Percentiles rank a stretch among this genome's conserved stretches.
phyloP scores from a whole-genome alignment of 1,140 invertebrate species.

The Condylostylus longicornis region DNA sequence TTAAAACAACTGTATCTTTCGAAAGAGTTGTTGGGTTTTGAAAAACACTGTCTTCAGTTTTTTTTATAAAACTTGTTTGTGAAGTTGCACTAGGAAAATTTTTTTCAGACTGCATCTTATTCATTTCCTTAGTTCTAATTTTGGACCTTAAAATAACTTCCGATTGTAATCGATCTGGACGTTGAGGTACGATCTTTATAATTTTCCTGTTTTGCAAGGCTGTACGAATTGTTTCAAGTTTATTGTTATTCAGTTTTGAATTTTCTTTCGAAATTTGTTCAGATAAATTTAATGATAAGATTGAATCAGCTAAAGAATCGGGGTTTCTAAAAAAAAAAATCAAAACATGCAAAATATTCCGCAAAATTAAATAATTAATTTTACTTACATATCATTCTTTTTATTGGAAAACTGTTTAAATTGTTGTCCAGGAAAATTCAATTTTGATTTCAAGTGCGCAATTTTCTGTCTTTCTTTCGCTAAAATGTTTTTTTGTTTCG shows the following conservation, averaged over 20 bases:
- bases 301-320: constrained; percentile 25
- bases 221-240: constrained; percentile 16
- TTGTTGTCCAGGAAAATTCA: constrained; percentile 20
- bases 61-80: constrained; percentile 9
- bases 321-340: constrained; percentile 4
- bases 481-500: constrained; percentile 44
- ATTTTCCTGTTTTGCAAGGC: constrained; percentile 15
- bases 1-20: too few relatives aligned
- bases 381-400: background rate
- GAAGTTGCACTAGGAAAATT: background rate
- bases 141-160: constrained; percentile 26
- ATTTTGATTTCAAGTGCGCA: constrained; percentile 30
- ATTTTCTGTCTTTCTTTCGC: constrained; percentile 35
- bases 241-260: constrained; percentile 15
- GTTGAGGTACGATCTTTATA: constrained; percentile 22
- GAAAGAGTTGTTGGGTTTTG: too few relatives aligned
- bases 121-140: background rate
- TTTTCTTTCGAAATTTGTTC: constrained; percentile 17
- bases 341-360: background rate
- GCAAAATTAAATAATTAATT: background rate
- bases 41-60: constrained; percentile 17
- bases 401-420: constrained; percentile 2
- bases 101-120: background rate
- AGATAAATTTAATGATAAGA: constrained; percentile 21
- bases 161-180: constrained; percentile 26